Conservation (phyloP, 2,113 vertebrate genomes). For the Recurvirostra avosetta region DNA sequence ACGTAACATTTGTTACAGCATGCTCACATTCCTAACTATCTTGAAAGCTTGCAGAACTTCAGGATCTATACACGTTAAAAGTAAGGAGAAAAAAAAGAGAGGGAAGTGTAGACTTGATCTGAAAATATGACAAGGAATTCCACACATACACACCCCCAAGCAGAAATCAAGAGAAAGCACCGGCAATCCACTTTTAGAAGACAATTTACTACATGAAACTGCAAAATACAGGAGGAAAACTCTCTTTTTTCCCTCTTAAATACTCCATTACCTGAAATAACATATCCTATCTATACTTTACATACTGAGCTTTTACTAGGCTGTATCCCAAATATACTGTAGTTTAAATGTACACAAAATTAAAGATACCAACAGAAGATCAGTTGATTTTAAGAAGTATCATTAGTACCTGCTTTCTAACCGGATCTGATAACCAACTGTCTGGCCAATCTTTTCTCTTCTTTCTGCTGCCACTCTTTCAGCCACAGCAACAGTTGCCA, state of each 20-base stretch:
- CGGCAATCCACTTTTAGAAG: neutral
- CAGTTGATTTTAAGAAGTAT: neutral
- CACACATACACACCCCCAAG: neutral
- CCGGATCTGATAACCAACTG: slow-evolving; percentile 91
- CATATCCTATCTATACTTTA: neutral
- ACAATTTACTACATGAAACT: neutral
- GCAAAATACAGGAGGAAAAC: neutral
- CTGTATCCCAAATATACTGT: neutral
- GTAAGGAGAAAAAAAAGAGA: neutral
- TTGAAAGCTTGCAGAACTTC: neutral
- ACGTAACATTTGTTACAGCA: neutral
- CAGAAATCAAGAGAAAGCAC: neutral
- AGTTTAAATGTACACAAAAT: neutral
- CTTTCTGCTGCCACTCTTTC: slow-evolving; percentile 94
- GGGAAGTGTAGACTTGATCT: neutral
- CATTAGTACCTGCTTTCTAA: slow-evolving; percentile 90
- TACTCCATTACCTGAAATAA: neutral
- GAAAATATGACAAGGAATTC: neutral
- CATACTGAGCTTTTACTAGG: neutral
- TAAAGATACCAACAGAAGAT: neutral
- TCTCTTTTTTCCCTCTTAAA: neutral
- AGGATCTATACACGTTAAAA: neutral
- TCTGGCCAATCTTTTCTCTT: slow-evolving; percentile 89
- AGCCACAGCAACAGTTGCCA: slow-evolving; percentile 90
- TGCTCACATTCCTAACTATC: neutral